Percentiles rank a stretch among this genome's conserved stretches.
These are phyloP conservation scores for Callospermophilus lateralis DNA, from an alignment of 2,113 vertebrate species.

Conservation along the genomic window DNA sequence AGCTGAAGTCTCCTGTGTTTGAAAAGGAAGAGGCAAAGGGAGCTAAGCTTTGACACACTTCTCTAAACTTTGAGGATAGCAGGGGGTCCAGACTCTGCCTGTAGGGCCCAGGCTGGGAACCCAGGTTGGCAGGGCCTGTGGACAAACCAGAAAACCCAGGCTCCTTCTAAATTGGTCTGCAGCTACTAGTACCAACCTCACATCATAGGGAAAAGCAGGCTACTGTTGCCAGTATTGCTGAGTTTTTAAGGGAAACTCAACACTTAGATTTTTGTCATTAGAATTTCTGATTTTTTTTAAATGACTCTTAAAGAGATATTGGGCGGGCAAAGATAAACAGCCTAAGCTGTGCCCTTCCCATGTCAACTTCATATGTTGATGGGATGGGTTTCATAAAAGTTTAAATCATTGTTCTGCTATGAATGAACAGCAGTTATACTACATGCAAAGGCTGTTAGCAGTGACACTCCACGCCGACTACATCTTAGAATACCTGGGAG, in stretches of 20 bases:
- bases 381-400: background rate
- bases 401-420: background rate
- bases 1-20: slow-evolving; percentile 25
- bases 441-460: background rate
- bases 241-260: slow-evolving; percentile 33
- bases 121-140: background rate
- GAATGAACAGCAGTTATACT: background rate
- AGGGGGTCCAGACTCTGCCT: background rate
- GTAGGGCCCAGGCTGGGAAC: background rate
- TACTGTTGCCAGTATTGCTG: background rate
- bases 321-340: background rate
- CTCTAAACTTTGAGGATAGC: slow-evolving; percentile 23
- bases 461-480: background rate
- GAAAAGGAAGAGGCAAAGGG: slow-evolving; percentile 21
- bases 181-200: background rate
- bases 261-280: background rate
- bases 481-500: background rate
- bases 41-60: slow-evolving; percentile 27
- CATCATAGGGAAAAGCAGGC: background rate
- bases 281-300: background rate
- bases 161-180: background rate
- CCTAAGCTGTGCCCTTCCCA: background rate
- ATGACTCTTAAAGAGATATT: background rate
- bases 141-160: background rate
- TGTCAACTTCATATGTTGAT: background rate